Base-by-base conservation (phyloP, 2,888 invertebrate genomes). In the Piscicola geometra region DNA sequence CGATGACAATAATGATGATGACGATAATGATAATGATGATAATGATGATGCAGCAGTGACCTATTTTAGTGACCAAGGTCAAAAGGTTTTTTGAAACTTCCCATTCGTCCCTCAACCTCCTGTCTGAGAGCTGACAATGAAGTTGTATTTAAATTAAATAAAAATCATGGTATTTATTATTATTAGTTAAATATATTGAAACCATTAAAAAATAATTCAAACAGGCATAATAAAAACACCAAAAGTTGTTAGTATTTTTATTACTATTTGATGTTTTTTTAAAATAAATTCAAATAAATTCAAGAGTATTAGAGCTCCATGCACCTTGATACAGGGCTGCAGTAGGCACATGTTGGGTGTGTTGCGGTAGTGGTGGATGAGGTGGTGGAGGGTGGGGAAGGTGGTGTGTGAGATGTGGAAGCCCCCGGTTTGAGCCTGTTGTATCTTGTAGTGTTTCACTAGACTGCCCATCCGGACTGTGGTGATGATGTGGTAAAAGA, bases 1-100 rank as follows among this genome's bases (percentile, higher is more conserved):
- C 18, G 47, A 71, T 21, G 28, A 47, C 5, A 28, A 71, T 25
- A 1, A 2, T 30, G 52, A 71, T 30, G 71, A 71, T 52, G 71
- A 71, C 52, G 71, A 71, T 32, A 52, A 71, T 25, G 52, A 50
- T 32, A 52, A 71, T 32, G 32, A 70, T 70, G 70, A 70, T 36
- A 41, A 70, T 36, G 47, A 70, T 70, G 70, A 70, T 28, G 70
- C 35, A n/a, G 70, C 35, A n/a, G 60, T 18, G 9, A 56, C 60
- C 60, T 18, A 56, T 56, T 21, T 56, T 56, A 5, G 9, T 25
- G n/a, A 56, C 25, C 25, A 56, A 3, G 21, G 21, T 56, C 60
- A 56, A 56, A 25, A 25, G 25, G n/a, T 25, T 56, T 25, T 56
- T 56, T 3, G 60, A 25, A 9, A 56, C 25, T 21, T 56, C 60